These are phyloP conservation scores for Mormyrops attenuatus DNA, from an alignment of 2,797 vertebrate genomes.

Conservation along the genomic window DNA sequence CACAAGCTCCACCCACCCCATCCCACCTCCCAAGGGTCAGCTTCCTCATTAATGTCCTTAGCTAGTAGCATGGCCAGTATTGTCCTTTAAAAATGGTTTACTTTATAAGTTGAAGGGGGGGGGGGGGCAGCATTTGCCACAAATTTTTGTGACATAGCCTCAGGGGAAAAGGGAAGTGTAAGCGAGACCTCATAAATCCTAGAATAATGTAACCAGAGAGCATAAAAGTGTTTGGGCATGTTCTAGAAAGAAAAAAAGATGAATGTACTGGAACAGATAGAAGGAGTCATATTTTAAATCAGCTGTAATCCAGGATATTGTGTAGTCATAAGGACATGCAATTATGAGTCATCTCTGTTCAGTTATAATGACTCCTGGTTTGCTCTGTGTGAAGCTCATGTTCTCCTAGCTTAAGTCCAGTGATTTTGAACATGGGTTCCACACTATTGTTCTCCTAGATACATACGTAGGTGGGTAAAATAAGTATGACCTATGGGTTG, in stretches of 20 bases:
- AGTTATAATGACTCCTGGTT: background rate
- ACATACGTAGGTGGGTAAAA: background rate
- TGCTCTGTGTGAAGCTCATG: background rate
- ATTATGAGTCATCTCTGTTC: background rate
- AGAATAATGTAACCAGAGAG: background rate
- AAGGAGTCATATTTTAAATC: background rate
- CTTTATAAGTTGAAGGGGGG: background rate
- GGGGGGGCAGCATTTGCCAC: background rate
- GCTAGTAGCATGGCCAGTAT: background rate
- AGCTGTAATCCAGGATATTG: conserved; percentile 1
- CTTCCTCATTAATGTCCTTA: background rate
- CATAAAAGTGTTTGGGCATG: background rate
- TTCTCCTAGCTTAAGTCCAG: background rate
- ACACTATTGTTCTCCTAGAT: background rate
- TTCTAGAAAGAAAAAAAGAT: background rate
- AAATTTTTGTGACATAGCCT: background rate
- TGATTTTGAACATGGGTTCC: background rate
- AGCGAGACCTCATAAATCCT: background rate
- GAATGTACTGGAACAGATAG: background rate
- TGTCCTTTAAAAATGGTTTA: background rate
- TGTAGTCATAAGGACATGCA: background rate
- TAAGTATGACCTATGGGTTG: background rate
- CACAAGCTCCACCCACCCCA: background rate
- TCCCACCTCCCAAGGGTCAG: background rate
- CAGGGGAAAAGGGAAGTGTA: background rate